Evolutionary conservation across 2,113 vertebrate species (phyloP).

Genomic region (Ophiodon elongatus): DNA sequence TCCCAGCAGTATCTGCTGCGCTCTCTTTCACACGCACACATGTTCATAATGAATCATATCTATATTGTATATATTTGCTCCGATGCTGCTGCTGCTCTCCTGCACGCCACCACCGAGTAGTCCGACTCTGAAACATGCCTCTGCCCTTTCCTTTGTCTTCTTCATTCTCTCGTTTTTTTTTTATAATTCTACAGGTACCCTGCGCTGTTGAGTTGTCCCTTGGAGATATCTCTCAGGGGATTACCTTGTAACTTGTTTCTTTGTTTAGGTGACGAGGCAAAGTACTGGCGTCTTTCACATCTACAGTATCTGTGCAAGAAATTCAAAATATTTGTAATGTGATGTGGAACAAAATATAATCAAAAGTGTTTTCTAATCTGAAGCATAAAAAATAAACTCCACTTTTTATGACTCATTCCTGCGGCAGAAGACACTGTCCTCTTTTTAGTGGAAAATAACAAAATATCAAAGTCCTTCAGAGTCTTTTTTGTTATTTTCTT

Average conservation of each 20-base stretch:
- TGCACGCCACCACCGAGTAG: background rate
- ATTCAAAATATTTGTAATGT: no score
- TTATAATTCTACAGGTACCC: no score
- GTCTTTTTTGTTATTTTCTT: background rate
- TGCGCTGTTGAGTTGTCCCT: no score
- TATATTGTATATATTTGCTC: background rate
- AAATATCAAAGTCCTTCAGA: constrained; percentile 5
- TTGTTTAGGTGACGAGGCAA: no score
- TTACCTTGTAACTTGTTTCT: no score
- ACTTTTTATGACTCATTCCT: background rate
- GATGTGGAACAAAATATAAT: no score
- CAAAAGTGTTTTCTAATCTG: no score
- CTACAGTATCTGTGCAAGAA: no score
- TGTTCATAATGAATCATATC: constrained; percentile 8
- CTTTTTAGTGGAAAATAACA: background rate
- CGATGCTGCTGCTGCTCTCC: background rate
- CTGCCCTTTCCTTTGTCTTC: background rate
- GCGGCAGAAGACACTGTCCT: background rate
- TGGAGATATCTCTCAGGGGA: no score
- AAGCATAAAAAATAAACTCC: no score
- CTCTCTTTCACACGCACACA: background rate
- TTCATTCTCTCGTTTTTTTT: background rate
- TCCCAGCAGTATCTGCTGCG: constrained; percentile 16
- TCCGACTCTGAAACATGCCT: background rate
- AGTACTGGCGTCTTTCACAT: no score